These are phyloP conservation scores for Trachemys scripta DNA, from an alignment of 2,113 vertebrate genomes.

Conservation along the genomic window DNA sequence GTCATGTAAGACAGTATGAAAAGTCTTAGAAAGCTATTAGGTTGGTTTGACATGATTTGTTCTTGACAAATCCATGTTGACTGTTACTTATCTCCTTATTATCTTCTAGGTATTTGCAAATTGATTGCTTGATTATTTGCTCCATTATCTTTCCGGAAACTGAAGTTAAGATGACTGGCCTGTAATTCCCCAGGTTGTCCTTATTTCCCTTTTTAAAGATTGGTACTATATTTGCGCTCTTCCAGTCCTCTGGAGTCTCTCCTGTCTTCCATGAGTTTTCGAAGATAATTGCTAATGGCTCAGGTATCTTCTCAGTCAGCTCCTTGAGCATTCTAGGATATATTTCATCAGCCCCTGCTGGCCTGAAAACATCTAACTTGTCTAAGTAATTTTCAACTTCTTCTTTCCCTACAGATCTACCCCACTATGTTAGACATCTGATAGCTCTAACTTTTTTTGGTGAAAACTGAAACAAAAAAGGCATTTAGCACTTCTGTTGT, in stretches of 20 bases:
- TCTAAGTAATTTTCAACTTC: neutral
- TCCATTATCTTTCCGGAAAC: neutral
- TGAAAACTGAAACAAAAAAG: too few relatives aligned
- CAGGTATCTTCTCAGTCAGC: neutral
- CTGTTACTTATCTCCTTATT: neutral
- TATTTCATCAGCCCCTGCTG: neutral
- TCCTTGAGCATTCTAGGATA: neutral
- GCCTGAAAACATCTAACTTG: neutral
- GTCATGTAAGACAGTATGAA: neutral
- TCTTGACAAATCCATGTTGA: neutral
- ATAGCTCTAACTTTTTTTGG: neutral
- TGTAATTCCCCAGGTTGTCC: neutral
- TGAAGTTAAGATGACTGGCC: neutral
- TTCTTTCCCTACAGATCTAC: neutral
- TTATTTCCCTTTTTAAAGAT: neutral
- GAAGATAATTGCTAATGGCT: neutral
- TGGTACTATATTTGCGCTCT: neutral
- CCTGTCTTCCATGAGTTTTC: neutral
- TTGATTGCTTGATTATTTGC: neutral
- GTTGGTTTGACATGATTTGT: neutral
- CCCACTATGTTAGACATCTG: neutral
- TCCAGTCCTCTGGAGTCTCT: neutral
- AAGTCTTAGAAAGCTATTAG: neutral
- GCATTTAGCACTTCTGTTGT: neutral
- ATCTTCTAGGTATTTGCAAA: neutral